Conservation (phyloP, 2,888 invertebrate species). For the Strigamia transsilvanica region DNA sequence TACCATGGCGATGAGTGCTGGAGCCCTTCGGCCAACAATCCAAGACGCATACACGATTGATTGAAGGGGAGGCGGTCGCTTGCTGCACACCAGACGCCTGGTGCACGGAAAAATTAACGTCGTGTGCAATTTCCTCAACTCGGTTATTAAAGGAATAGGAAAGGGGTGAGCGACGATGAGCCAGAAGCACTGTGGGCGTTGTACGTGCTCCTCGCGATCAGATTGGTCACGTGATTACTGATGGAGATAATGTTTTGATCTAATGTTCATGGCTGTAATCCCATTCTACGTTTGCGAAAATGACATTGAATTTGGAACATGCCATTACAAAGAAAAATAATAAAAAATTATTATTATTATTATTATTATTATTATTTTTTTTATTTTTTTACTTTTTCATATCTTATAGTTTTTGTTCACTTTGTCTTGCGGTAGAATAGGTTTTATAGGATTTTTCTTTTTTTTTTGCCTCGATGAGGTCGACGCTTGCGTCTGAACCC, state of each 20-base stretch:
- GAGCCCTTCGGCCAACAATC: conserved; percentile 36
- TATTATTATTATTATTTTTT: background rate
- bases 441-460: conserved; percentile 20
- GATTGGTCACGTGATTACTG: conserved; percentile 20
- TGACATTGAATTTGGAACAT: too few species aligned
- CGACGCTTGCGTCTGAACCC: conserved; percentile 28
- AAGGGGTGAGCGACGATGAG: conserved; percentile 28
- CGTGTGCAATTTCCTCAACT: conserved; percentile 42
- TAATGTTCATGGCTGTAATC: background rate
- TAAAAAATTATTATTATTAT: background rate
- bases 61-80: conserved; percentile 21
- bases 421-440: conserved; percentile 39
- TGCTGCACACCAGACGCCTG: conserved; percentile 36
- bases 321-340: background rate
- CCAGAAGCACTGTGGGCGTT: background rate
- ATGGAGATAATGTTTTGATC: background rate
- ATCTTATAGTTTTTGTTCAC: conserved; percentile 15
- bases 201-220: conserved; percentile 12
- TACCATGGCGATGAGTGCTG: conserved; percentile 42
- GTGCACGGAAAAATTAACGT: conserved; percentile 49
- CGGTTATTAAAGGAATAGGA: conserved; percentile 22
- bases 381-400: conserved; percentile 9
- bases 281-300: too few species aligned
- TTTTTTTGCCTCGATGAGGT: conserved; percentile 14
- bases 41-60: conserved; percentile 42